Conservation (phyloP, 30 jellyfish, hydroid and myxozoan species). For the Cassiopea xamachana region DNA sequence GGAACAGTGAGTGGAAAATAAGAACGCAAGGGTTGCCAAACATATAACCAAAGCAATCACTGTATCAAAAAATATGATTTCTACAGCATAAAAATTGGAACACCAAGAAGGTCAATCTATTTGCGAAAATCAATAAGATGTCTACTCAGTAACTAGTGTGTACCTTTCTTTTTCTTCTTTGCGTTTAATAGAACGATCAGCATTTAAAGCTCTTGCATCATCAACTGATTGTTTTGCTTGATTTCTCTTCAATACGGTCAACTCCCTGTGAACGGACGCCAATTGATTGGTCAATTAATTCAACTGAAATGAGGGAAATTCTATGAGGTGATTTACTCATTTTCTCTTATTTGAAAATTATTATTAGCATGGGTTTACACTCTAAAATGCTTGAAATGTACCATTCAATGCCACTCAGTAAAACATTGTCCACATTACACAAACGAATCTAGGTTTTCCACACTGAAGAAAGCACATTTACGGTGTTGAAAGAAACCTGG, state of each 20-base stretch:
- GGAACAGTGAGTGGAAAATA: background rate
- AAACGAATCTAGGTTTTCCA: too few relatives aligned
- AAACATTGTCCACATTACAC: too few relatives aligned
- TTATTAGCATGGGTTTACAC: too few relatives aligned
- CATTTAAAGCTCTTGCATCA: conserved; percentile 39
- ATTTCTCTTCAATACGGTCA: conserved; percentile 60
- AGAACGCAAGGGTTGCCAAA: background rate
- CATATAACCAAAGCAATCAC: background rate
- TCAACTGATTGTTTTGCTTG: conserved; percentile 81
- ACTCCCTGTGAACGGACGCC: conserved; percentile 50
- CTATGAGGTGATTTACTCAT: background rate
- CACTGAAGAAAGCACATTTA: too few relatives aligned
- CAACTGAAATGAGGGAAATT: background rate
- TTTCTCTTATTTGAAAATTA: background rate
- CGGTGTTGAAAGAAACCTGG: too few relatives aligned
- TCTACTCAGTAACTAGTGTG: background rate
- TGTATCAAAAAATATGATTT: background rate
- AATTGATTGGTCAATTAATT: background rate
- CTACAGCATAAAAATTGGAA: background rate
- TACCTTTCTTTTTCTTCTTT: conserved; percentile 80
- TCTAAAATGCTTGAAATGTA: too few relatives aligned
- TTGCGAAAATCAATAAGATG: background rate
- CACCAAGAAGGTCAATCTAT: background rate
- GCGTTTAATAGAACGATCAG: conserved; percentile 56
- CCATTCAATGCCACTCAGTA: too few relatives aligned